Evolutionary conservation across 2,113 vertebrate species (phyloP).

Genomic region (Lichenostomus cassidix): DNA sequence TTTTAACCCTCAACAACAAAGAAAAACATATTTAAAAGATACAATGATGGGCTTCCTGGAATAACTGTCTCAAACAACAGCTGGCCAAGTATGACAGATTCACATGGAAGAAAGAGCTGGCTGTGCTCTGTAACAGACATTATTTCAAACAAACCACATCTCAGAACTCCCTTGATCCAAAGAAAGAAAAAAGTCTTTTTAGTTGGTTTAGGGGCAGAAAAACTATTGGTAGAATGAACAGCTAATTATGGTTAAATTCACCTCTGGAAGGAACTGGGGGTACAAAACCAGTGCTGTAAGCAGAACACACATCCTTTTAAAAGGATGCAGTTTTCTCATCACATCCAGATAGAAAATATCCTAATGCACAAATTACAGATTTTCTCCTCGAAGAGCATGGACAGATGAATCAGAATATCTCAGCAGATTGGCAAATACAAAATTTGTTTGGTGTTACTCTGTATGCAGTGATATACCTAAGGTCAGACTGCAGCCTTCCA

Average conservation of each 20-base stretch:
- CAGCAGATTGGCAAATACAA: not conserved
- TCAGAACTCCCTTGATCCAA: conserved; percentile 14
- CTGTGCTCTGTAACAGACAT: not conserved
- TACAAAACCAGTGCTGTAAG: not conserved
- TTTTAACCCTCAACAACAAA: not conserved
- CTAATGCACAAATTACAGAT: not conserved
- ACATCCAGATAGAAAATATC: not conserved
- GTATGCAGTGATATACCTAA: not conserved
- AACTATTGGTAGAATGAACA: not conserved
- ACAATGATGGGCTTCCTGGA: conserved; percentile 19
- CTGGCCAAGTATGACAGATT: not conserved
- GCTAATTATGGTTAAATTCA: not conserved
- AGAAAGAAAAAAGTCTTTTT: not conserved
- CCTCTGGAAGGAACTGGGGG: not conserved
- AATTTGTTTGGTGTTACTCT: not conserved
- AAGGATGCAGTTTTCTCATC: not conserved
- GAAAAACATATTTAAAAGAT: not conserved
- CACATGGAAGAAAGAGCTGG: not conserved
- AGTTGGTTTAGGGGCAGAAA: not conserved
- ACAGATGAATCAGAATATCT: not conserved
- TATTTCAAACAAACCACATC: conserved; percentile 30
- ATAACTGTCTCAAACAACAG: conserved; percentile 41
- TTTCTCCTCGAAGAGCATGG: not conserved
- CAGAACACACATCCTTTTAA: not conserved
- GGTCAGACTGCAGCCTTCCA: not conserved